Percentiles rank a stretch among this genome's conserved stretches.
These are phyloP conservation scores for Heliconius hermathena DNA, from an alignment of 1,140 invertebrate genomes.

Conservation along the genomic window DNA sequence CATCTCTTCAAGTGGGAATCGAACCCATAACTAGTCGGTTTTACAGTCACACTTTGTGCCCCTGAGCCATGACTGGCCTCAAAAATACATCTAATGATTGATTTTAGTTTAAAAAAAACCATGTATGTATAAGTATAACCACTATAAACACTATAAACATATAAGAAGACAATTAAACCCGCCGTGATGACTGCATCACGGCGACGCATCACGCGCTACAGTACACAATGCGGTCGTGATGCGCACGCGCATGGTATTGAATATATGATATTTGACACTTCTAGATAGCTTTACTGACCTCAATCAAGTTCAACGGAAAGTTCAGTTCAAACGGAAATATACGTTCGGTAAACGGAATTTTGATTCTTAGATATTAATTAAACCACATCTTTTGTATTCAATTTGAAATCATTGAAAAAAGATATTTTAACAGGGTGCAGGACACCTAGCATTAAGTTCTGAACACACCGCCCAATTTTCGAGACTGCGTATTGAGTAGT, in stretches of 20 bases:
- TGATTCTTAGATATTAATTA: neutral
- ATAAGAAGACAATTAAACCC: slow-evolving; percentile 16
- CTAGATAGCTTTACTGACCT: slow-evolving; percentile 21
- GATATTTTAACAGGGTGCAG: too few species aligned
- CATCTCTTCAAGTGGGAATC: too few species aligned
- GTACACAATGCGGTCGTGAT: slow-evolving; percentile 39
- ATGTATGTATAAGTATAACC: neutral
- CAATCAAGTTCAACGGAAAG: slow-evolving; percentile 10
- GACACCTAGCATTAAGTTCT: too few species aligned
- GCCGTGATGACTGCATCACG: slow-evolving; percentile 33
- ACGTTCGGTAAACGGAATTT: neutral
- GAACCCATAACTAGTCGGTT: neutral
- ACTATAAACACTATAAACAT: neutral
- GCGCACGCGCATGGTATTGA: slow-evolving; percentile 27
- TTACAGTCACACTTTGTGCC: too few species aligned
- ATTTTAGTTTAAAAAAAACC: neutral
- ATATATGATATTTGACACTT: slow-evolving; percentile 31
- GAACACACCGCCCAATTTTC: too few species aligned
- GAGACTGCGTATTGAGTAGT: too few species aligned
- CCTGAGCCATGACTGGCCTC: too few species aligned
- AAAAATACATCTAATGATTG: too few species aligned
- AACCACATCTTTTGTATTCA: too few species aligned
- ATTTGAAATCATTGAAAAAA: too few species aligned
- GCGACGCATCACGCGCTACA: slow-evolving; percentile 14
- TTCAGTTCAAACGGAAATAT: slow-evolving; percentile 7